Conservation (phyloP, 2,797 vertebrate species). For the Hozukius guyotensis region DNA sequence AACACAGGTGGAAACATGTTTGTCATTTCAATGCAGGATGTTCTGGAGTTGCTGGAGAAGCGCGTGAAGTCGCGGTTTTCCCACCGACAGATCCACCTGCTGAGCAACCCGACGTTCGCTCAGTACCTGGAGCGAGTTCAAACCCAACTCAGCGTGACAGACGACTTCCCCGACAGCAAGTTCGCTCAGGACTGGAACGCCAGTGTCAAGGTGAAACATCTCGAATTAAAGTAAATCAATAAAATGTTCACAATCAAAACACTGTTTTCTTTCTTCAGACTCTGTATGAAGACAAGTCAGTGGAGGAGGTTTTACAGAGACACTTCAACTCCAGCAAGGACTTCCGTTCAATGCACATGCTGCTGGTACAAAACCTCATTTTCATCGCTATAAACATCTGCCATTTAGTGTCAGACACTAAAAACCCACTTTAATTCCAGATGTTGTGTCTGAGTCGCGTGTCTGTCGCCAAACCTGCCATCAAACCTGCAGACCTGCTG, state of each 20-base stretch:
- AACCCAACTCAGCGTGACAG: conserved; percentile 85
- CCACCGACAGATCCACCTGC: conserved; percentile 94
- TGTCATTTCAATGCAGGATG: conserved; percentile 80
- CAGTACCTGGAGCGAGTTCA: conserved; percentile 86
- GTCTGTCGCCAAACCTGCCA: conserved; percentile 78
- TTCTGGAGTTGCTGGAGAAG: conserved; percentile 97
- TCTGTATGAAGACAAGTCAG: conserved; percentile 85
- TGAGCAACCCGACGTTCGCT: conserved; percentile 84
- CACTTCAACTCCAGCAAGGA: conserved; percentile 90
- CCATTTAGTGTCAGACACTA: background rate
- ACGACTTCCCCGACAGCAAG: conserved; percentile 81
- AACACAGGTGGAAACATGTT: background rate
- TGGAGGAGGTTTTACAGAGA: conserved; percentile 84
- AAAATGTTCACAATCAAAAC: background rate
- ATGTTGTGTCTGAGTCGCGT: conserved; percentile 86
- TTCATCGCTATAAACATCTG: background rate
- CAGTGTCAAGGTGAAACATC: conserved; percentile 82
- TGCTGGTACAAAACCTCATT: conserved; percentile 82
- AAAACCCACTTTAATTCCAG: conserved; percentile 65
- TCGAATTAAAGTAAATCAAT: background rate
- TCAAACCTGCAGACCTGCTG: conserved; percentile 84
- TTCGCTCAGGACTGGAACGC: conserved; percentile 91
- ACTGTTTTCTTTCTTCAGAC: conserved; percentile 66
- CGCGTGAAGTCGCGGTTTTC: conserved; percentile 98
- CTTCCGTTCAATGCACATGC: conserved; percentile 86